Evolutionary conservation across 2,797 vertebrate species (phyloP).

Genomic region (Micrastur ruficollis): DNA sequence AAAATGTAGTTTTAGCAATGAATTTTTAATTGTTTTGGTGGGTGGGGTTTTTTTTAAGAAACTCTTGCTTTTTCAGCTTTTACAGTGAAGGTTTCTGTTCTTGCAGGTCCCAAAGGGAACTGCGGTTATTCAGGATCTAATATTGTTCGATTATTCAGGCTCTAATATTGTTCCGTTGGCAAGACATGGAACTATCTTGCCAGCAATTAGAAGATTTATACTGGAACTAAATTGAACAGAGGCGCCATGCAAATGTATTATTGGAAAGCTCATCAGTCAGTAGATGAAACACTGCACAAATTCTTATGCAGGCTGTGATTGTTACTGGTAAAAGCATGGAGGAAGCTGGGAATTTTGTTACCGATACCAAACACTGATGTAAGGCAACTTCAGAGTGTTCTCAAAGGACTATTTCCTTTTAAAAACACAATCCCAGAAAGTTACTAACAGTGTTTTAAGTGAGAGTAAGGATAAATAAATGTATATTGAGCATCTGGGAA

Average conservation of each 20-base stretch:
- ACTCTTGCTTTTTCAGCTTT: not conserved
- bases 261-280: not conserved
- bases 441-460: not conserved
- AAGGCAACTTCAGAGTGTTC: not conserved
- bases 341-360: not conserved
- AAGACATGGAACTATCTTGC: not conserved
- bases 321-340: not conserved
- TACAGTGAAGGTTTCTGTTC: not conserved
- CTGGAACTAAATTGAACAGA: not conserved
- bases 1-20: not conserved
- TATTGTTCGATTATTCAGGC: not conserved
- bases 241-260: not conserved
- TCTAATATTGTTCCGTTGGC: slow-evolving; percentile 5
- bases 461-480: not conserved
- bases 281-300: not conserved
- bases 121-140: not conserved
- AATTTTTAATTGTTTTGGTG: not conserved
- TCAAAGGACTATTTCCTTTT: not conserved
- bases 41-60: not conserved
- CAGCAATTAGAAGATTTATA: not conserved
- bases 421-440: not conserved
- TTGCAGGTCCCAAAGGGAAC: not conserved
- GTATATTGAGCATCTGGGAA: not conserved
- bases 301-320: not conserved
- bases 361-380: not conserved